A percentile compares a stretch with the other conserved stretches of the same genome.
phyloP scores from a whole-genome alignment of 2,113 vertebrate genomes.

The Syngnathus typhle region DNA sequence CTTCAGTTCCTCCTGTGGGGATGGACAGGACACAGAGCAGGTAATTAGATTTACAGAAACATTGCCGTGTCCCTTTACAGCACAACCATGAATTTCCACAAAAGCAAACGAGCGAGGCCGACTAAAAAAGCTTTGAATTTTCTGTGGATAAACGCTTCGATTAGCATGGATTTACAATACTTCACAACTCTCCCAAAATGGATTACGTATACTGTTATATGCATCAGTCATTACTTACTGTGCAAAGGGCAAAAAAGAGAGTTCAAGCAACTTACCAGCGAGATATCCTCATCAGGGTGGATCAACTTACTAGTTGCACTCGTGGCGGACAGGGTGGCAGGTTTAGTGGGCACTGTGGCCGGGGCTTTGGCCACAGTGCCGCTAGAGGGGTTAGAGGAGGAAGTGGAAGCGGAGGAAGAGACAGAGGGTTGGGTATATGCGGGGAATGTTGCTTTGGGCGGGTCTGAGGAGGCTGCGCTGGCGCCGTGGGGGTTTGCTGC shows the following conservation, averaged over 20 bases:
- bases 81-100: conserved; percentile 34
- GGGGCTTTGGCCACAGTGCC: conserved; percentile 92
- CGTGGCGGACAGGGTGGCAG: conserved; percentile 93
- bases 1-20: conserved; percentile 86
- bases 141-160: neutral
- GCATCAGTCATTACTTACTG: conserved; percentile 74
- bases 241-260: conserved; percentile 70
- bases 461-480: conserved; percentile 79
- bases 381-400: conserved; percentile 89
- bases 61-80: conserved; percentile 28
- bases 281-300: conserved; percentile 99
- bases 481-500: conserved; percentile 83
- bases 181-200: neutral
- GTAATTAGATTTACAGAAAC: conserved; percentile 36
- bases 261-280: conserved; percentile 90
- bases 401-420: conserved; percentile 80
- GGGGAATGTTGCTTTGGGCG: conserved; percentile 96
- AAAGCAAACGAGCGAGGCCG: conserved; percentile 37
- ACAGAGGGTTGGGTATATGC: conserved; percentile 93
- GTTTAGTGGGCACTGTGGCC: conserved; percentile 94
- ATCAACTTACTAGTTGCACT: conserved; percentile 99
- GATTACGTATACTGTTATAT: conserved; percentile 30
- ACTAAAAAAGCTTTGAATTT: conserved; percentile 6
- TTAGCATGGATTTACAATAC: neutral
- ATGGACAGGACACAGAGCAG: conserved; percentile 41